A percentile compares a stretch with the other conserved stretches of the same genome.
Conservation (phyloP, 2,113 vertebrate genomes). For the Sinocyclocheilus grahami region DNA sequence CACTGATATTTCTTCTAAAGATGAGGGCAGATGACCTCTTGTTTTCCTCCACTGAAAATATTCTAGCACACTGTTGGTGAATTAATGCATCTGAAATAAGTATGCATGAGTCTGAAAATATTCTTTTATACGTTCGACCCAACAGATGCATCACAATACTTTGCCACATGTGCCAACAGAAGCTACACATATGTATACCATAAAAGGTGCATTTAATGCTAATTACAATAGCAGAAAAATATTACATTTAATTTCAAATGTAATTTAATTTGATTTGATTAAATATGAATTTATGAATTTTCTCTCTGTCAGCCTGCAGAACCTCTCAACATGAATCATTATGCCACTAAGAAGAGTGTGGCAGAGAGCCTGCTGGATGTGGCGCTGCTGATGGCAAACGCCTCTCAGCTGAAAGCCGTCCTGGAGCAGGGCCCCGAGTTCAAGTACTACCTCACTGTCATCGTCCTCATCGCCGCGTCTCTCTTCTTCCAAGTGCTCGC, state of each 20-base stretch:
- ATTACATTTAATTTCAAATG: not conserved
- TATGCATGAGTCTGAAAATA: not conserved
- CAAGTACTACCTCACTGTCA: slow-evolving; percentile 83
- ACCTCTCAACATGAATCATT: slow-evolving; percentile 91
- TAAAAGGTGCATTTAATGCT: not conserved
- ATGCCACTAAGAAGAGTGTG: slow-evolving; percentile 95
- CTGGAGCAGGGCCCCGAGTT: slow-evolving; percentile 87
- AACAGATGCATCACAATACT: not conserved
- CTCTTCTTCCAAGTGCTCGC: slow-evolving; percentile 87
- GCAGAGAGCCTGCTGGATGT: slow-evolving; percentile 97
- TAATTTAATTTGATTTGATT: too few relatives aligned
- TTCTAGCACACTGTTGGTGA: not conserved
- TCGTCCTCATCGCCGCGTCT: slow-evolving; percentile 88
- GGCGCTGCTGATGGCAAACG: slow-evolving; percentile 95
- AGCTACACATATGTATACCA: not conserved
- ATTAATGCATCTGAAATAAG: not conserved
- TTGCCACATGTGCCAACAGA: not conserved
- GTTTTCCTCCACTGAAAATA: not conserved
- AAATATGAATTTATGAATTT: too few relatives aligned
- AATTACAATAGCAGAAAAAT: not conserved
- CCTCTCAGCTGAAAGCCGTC: slow-evolving; percentile 94
- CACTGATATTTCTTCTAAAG: slow-evolving; percentile 24
- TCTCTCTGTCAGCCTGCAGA: slow-evolving; percentile 30
- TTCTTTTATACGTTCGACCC: not conserved
- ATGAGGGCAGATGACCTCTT: not conserved